Evolutionary conservation across 2,888 invertebrate genomes (phyloP), one percentile per base, ranked within the genome.

Genomic region (Oasisia sp.): DNA sequence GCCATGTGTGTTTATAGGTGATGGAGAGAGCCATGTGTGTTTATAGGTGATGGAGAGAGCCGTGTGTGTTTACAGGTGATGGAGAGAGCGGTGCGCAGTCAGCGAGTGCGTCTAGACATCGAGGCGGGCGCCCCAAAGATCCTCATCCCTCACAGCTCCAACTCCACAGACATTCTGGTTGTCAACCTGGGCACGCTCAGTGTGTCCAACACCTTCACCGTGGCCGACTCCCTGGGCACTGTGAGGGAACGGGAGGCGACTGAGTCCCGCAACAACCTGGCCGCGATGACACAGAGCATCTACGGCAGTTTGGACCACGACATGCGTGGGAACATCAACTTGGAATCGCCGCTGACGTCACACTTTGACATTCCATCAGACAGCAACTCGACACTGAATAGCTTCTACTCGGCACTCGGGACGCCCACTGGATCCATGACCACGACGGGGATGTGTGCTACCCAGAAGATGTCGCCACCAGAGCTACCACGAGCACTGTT

Each of bases 141-240:
- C 94, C 97, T 99, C 92, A 97, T 99, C 93, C 99, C 99, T 0
- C 98, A 98, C 93, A 98, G 98, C 95, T 98, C 98, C 45, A 97
- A 97, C 94, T 98, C 98, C 45, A 97, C 97, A 58, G 97, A 97
- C 94, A 97, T 98, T 92, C 97, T 99, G 56, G 97, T 98, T 27
- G 97, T 98, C 1, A 98, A 99, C 96, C 97, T 99, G 74, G 94
- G 94, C 2, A 97, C 97, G 94, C 97, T 99, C 56, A 97, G 97
- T 0, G 97, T 98, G 19, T 97, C 97, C 94, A 99, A 99, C 96
- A 97, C 97, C 93, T 99, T 99, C 96, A 97, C 97, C 93, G 94
- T 95, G 93, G 96, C 96, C 91, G 96, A 96, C 32, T 93, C 94
- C 12, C 74, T 92, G 32, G 95, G 95, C n/a, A 95, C 95, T 19